Conservation (phyloP, 64 coral and sea anemone species). For the Trachythela sp. region DNA sequence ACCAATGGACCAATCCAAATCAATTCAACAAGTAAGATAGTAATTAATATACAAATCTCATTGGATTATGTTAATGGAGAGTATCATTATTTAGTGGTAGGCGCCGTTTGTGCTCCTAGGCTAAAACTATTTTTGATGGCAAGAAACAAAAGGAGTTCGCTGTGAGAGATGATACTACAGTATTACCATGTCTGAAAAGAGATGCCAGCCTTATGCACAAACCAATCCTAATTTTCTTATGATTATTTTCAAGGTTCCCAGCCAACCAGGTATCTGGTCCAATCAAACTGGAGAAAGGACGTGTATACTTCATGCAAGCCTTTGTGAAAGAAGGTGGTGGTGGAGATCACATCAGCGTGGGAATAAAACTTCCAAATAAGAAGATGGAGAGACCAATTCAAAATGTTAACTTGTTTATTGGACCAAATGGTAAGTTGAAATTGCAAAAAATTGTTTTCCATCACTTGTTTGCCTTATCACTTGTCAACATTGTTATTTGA, state of each 20-base stretch:
- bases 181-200: too few relatives aligned
- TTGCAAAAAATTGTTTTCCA: neutral
- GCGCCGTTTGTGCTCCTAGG: too few relatives aligned
- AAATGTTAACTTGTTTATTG: neutral
- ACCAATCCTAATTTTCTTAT: neutral
- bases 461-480: neutral
- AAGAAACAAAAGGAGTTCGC: too few relatives aligned
- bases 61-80: too few relatives aligned
- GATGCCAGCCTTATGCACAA: neutral
- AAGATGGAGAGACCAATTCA: neutral
- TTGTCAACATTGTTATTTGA: neutral
- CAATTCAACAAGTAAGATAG: neutral
- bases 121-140: too few relatives aligned
- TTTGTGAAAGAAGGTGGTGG: neutral
- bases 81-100: too few relatives aligned
- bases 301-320: conserved; percentile 8
- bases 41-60: too few relatives aligned
- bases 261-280: neutral
- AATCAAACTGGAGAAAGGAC: neutral
- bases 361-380: neutral
- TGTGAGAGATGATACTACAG: too few relatives aligned
- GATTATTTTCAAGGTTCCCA: neutral
- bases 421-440: neutral
- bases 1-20: conserved; percentile 1
- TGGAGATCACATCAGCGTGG: neutral